Evolutionary conservation across 30 jellyfish, hydroid and myxozoan species (phyloP).

Genomic region (Turritopsis dohrnii): DNA sequence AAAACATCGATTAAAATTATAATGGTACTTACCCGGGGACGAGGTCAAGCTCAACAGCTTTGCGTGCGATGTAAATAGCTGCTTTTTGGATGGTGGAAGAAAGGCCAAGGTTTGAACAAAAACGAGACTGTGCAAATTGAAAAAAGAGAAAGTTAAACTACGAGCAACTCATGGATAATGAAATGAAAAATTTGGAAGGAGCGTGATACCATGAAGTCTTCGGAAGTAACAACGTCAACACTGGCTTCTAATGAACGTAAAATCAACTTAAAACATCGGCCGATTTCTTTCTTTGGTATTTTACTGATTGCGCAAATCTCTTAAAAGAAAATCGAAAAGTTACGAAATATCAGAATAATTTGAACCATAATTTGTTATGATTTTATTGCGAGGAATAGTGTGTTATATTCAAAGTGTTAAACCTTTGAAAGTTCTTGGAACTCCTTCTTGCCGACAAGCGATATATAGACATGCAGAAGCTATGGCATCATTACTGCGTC

Average conservation of each 20-base stretch:
- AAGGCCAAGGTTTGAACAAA: slow-evolving; percentile 85
- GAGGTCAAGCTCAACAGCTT: slow-evolving; percentile 80
- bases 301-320: slow-evolving; percentile 98
- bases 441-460: slow-evolving; percentile 99
- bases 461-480: slow-evolving; percentile 96
- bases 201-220: slow-evolving; percentile 95
- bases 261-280: slow-evolving; percentile 91
- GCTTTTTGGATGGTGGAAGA: slow-evolving; percentile 75
- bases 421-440: slow-evolving; percentile 98
- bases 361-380: not conserved
- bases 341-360: not conserved
- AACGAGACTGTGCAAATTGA: slow-evolving; percentile 57
- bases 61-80: slow-evolving; percentile 75
- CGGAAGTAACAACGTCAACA: slow-evolving; percentile 90
- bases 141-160: not conserved
- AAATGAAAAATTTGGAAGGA: too few species aligned
- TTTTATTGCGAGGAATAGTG: not conserved
- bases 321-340: not conserved
- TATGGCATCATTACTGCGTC: slow-evolving; percentile 95
- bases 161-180: too few species aligned
- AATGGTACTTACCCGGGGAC: slow-evolving; percentile 98
- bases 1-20: not conserved
- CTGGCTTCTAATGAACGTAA: slow-evolving; percentile 83
- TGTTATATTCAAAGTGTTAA: too few species aligned
- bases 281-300: slow-evolving; percentile 90